A percentile compares a stretch with the other conserved stretches of the same genome.
Conservation (phyloP, 2,113 vertebrate species). For the Sminthopsis crassicaudata region DNA sequence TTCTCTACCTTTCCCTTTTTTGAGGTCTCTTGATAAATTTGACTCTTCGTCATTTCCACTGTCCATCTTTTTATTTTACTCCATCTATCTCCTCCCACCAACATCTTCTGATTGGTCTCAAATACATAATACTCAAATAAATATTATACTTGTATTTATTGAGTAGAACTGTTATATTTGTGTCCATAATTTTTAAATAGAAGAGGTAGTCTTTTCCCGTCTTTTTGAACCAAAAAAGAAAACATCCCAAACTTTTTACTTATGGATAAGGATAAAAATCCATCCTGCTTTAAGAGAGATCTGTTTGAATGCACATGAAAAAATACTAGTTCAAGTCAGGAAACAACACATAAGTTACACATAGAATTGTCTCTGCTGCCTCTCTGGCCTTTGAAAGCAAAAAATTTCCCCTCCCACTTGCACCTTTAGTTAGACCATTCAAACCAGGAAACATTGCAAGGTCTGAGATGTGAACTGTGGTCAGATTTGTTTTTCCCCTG, state of each 20-base stretch:
- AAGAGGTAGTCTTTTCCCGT: not conserved
- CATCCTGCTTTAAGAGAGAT: not conserved
- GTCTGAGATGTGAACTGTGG: not conserved
- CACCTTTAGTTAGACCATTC: not conserved
- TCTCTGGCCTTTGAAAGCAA: not conserved
- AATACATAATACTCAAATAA: too few relatives aligned
- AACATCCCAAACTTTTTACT: not conserved
- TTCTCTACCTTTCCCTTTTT: not conserved
- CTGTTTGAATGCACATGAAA: not conserved
- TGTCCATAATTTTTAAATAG: not conserved
- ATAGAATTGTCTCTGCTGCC: not conserved
- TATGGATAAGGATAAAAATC: not conserved
- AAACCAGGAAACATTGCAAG: not conserved
- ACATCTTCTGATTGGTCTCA: not conserved
- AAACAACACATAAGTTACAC: not conserved
- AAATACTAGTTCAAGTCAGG: not conserved
- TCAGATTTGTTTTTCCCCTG: too few relatives aligned
- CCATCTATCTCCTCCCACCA: not conserved
- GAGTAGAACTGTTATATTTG: not conserved
- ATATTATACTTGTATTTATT: not conserved
- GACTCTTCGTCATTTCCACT: not conserved
- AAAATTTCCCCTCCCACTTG: not conserved
- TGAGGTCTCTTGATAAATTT: not conserved
- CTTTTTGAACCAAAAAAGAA: not conserved
- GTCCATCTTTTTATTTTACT: conserved; percentile 14